These are phyloP conservation scores for Grapholita molesta DNA, from an alignment of 1,140 invertebrate species.

Conservation along the genomic window DNA sequence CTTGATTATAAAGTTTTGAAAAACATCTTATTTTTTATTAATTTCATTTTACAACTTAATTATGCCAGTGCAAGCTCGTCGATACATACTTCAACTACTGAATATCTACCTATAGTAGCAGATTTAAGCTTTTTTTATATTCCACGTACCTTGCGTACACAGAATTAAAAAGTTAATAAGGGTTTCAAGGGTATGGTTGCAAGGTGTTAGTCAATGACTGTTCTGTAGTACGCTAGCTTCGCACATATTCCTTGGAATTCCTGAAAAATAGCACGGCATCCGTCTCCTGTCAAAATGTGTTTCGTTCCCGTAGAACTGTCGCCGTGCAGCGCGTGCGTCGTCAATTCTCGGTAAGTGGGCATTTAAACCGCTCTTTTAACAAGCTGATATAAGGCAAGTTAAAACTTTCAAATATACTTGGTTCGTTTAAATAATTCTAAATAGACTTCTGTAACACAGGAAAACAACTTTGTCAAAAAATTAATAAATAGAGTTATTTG, in stretches of 20 bases:
- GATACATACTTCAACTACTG: too few species aligned
- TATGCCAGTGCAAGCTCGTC: too few species aligned
- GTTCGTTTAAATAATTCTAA: background rate
- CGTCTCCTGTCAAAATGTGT: background rate
- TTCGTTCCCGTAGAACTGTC: background rate
- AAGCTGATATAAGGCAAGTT: background rate
- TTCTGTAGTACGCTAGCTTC: background rate
- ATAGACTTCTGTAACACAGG: background rate
- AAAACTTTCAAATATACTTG: background rate
- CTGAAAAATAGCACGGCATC: constrained; percentile 1
- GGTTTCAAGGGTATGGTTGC: too few species aligned
- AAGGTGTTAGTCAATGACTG: background rate
- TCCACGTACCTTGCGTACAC: too few species aligned
- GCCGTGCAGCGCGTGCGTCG: background rate
- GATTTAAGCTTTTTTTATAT: too few species aligned
- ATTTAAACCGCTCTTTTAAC: background rate
- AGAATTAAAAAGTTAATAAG: too few species aligned
- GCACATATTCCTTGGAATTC: background rate
- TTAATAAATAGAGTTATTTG: too few species aligned
- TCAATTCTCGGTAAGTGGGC: background rate
- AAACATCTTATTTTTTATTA: too few species aligned
- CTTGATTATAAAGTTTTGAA: too few species aligned
- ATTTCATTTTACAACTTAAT: too few species aligned
- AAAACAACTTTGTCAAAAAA: too few species aligned
- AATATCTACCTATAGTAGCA: too few species aligned